These are phyloP conservation scores for Galeruca laticollis DNA, from an alignment of 2,888 invertebrate species.

Conservation along the genomic window DNA sequence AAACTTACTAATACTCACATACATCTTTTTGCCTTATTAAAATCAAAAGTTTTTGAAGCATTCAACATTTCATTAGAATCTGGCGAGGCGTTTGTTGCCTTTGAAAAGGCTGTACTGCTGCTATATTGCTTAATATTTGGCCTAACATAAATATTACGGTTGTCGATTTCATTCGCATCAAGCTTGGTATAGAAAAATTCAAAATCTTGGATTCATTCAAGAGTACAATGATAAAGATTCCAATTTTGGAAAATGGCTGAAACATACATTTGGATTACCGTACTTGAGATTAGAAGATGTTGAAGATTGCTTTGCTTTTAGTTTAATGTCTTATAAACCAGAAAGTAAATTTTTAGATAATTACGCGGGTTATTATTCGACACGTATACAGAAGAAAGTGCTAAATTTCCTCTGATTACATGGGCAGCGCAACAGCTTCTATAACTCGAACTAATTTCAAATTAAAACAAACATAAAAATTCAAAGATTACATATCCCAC, in stretches of 20 bases:
- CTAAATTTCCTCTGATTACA: neutral
- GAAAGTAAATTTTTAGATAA: neutral
- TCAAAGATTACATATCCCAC: neutral
- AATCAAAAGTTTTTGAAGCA: too few relatives aligned
- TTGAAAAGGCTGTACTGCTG: neutral
- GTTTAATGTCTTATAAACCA: constrained; percentile 5
- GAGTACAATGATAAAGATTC: too few relatives aligned
- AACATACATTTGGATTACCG: constrained; percentile 1
- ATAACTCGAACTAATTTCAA: neutral
- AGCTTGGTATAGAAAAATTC: neutral
- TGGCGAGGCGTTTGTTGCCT: neutral
- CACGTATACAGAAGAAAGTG: neutral
- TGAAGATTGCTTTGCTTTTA: constrained; percentile 7
- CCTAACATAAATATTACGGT: neutral
- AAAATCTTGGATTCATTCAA: neutral
- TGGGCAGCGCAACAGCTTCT: neutral
- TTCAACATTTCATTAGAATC: neutral
- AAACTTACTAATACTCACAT: too few relatives aligned
- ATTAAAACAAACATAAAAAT: neutral
- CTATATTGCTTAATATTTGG: neutral
- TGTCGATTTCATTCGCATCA: neutral
- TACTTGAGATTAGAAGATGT: constrained; percentile 1
- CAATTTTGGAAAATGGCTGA: neutral
- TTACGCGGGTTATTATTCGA: neutral
- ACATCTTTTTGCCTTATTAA: too few relatives aligned